These are phyloP conservation scores for Marasmarcha lunaedactyla DNA, from an alignment of 2,888 invertebrate species.

Conservation along the genomic window DNA sequence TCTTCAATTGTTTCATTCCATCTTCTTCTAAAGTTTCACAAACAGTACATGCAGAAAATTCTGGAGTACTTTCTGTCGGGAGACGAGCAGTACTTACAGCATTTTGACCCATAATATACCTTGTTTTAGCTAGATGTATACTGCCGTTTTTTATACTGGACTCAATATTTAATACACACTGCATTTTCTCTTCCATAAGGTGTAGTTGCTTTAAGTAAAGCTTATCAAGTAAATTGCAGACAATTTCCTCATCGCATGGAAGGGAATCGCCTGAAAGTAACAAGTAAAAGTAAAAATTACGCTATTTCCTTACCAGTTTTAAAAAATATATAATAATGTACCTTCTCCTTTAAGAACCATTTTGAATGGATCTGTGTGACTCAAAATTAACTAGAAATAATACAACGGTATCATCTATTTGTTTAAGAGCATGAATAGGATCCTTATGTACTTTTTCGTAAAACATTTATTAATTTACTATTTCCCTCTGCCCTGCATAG, in stretches of 20 bases:
- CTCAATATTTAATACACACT: conserved; percentile 77
- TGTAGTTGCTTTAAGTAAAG: conserved; percentile 76
- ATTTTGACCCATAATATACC: conserved; percentile 83
- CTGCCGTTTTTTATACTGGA: conserved; percentile 76
- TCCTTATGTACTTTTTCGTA: too few relatives aligned
- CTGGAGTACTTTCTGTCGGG: conserved; percentile 73
- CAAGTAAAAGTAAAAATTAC: too few relatives aligned
- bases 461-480: too few relatives aligned
- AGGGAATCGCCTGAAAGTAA: conserved; percentile 5
- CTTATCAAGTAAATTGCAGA: conserved; percentile 75
- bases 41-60: conserved; percentile 45
- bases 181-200: conserved; percentile 80
- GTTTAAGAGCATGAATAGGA: too few relatives aligned
- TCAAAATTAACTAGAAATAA: too few relatives aligned
- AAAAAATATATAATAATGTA: background rate
- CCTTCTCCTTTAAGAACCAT: background rate
- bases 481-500: too few relatives aligned
- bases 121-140: conserved; percentile 78
- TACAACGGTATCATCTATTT: too few relatives aligned
- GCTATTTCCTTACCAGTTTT: too few relatives aligned
- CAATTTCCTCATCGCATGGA: conserved; percentile 27
- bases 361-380: too few relatives aligned
- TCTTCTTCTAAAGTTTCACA: conserved; percentile 47
- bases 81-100: conserved; percentile 78
- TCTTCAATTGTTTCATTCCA: conserved; percentile 36